Conservation (phyloP, 2,113 vertebrate genomes). For the Chionomys nivalis region DNA sequence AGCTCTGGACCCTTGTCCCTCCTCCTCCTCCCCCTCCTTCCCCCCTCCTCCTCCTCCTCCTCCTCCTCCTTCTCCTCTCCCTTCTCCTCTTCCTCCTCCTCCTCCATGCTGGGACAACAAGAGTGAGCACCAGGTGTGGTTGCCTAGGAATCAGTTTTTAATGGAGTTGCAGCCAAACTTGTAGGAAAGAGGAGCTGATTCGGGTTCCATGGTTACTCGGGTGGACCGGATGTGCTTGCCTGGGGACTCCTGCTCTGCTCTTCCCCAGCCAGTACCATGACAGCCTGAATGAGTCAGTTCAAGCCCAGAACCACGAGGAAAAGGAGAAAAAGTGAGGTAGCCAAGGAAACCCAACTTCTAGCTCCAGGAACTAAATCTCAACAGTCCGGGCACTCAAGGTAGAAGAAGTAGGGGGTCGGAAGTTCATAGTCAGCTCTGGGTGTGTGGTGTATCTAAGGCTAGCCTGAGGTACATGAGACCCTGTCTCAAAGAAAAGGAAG, state of each 20-base stretch:
- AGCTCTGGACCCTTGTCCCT: not conserved
- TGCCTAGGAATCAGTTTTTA: not conserved
- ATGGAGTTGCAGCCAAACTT: not conserved
- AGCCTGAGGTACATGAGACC: not conserved
- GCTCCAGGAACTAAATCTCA: not conserved
- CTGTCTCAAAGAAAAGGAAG: not conserved
- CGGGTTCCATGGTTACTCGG: not conserved
- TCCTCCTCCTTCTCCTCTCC: too few species aligned
- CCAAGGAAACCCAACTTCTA: not conserved
- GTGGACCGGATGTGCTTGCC: not conserved
- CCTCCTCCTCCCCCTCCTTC: too few species aligned
- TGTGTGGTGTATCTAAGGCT: not conserved
- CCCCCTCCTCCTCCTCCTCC: too few species aligned
- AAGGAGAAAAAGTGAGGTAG: not conserved
- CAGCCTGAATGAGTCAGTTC: not conserved
- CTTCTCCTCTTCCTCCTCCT: too few species aligned
- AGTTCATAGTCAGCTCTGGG: not conserved
- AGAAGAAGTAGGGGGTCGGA: not conserved
- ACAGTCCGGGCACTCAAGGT: not conserved
- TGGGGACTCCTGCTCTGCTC: not conserved
- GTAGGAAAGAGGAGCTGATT: not conserved
- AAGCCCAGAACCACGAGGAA: not conserved
- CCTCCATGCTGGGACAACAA: not conserved
- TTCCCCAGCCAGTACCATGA: not conserved
- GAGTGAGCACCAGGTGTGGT: not conserved